Evolutionary conservation across 2,888 invertebrate genomes (phyloP).

Genomic region (Julus scandinavius): DNA sequence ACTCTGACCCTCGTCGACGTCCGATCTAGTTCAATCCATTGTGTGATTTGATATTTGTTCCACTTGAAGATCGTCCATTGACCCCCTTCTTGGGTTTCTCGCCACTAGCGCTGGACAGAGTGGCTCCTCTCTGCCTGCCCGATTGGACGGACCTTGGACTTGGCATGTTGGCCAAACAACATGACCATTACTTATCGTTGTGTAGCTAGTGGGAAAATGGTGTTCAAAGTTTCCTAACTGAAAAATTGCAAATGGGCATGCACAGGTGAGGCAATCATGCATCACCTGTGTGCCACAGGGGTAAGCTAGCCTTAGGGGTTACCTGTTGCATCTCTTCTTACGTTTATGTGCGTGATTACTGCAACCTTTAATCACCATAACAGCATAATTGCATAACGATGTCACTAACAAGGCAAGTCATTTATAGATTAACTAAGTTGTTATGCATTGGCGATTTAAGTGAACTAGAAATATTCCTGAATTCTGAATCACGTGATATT

Average conservation of each 20-base stretch:
- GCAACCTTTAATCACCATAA: too few species aligned
- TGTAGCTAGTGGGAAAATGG: too few species aligned
- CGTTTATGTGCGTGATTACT: too few species aligned
- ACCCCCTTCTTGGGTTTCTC: neutral
- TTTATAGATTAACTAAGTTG: too few species aligned
- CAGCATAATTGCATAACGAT: too few species aligned
- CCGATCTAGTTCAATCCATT: constrained; percentile 13
- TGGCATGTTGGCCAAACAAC: neutral
- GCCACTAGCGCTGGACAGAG: neutral
- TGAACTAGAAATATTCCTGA: too few species aligned
- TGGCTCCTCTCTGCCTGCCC: neutral
- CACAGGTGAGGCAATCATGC: constrained; percentile 14
- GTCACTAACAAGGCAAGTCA: too few species aligned
- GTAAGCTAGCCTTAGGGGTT: neutral
- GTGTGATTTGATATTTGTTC: neutral
- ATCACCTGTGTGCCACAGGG: neutral
- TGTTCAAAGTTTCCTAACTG: too few species aligned
- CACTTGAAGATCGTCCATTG: neutral
- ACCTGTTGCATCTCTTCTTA: neutral
- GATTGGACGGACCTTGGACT: constrained; percentile 3
- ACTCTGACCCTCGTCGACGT: neutral
- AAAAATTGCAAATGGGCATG: neutral
- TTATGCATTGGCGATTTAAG: too few species aligned
- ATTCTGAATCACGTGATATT: too few species aligned
- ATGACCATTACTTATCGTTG: neutral